A percentile compares a stretch with the other conserved stretches of the same genome.
Evolutionary conservation across 1,140 invertebrate species (phyloP).

Genomic region (Diachasmimorpha longicaudata): DNA sequence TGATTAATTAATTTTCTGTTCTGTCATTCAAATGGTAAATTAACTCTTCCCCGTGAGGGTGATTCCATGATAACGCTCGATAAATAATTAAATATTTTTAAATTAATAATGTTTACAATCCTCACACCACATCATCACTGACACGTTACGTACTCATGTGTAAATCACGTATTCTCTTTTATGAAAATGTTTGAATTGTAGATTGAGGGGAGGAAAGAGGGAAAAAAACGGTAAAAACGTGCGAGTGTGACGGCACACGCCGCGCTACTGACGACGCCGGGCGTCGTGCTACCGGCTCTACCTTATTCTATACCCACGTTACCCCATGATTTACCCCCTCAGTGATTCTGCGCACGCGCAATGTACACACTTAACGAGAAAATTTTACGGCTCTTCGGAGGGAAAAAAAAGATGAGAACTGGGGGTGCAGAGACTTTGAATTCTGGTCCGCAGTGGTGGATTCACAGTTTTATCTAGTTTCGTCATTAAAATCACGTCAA

Average conservation of each 20-base stretch:
- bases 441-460: not conserved
- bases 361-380: slow-evolving; percentile 3
- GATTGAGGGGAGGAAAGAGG: not conserved
- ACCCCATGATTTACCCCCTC: slow-evolving; percentile 5
- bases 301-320: slow-evolving; percentile 24
- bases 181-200: not conserved
- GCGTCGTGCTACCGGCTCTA: slow-evolving; percentile 44
- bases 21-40: not conserved
- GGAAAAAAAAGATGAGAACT: not conserved
- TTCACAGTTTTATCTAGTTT: not conserved
- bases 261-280: slow-evolving; percentile 59
- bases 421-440: not conserved
- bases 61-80: not conserved
- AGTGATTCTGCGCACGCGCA: slow-evolving; percentile 47
- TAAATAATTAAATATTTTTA: not conserved
- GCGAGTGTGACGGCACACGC: slow-evolving; percentile 60
- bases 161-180: not conserved
- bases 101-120: not conserved
- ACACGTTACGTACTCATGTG: not conserved
- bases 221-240: slow-evolving; percentile 37
- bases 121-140: not conserved
- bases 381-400: slow-evolving; percentile 1
- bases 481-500: not conserved
- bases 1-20: not conserved
- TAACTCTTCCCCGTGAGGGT: not conserved